Conservation (phyloP, 2,888 invertebrate species). For the Lypha dubia region DNA sequence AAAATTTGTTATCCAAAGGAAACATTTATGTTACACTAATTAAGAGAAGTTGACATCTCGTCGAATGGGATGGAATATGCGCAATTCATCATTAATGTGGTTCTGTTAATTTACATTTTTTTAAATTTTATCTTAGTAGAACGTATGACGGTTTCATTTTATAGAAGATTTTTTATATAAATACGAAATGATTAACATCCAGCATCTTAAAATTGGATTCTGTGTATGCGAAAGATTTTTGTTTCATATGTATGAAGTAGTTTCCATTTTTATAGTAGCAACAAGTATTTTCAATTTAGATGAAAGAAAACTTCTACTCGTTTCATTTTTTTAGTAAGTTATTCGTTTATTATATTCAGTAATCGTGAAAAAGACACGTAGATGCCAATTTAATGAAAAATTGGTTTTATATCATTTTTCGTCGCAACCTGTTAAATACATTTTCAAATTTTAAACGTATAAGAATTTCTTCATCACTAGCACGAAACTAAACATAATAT, state of each 20-base stretch:
- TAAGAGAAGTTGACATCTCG: constrained; percentile 13
- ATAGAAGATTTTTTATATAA: not conserved
- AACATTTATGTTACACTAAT: not conserved
- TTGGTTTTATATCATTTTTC: no score
- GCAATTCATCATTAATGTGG: not conserved
- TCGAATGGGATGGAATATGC: constrained; percentile 28
- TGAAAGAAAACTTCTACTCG: not conserved
- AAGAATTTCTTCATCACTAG: no score
- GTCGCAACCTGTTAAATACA: no score
- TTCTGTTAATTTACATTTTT: not conserved
- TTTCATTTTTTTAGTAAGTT: not conserved
- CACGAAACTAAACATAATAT: no score
- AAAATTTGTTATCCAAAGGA: not conserved
- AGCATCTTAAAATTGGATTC: not conserved
- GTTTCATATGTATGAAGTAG: not conserved
- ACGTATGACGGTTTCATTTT: not conserved
- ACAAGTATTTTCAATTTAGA: not conserved
- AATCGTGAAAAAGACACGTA: no score
- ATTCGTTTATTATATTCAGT: not conserved
- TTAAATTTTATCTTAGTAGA: not conserved
- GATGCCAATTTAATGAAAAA: no score
- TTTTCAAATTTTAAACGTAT: no score
- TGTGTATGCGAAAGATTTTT: not conserved
- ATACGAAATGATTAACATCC: not conserved
- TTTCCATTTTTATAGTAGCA: not conserved